A percentile compares a stretch with the other conserved stretches of the same genome.
phyloP scores from a whole-genome alignment of 2,113 vertebrate genomes.

The Neomonachus schauinslandi region DNA sequence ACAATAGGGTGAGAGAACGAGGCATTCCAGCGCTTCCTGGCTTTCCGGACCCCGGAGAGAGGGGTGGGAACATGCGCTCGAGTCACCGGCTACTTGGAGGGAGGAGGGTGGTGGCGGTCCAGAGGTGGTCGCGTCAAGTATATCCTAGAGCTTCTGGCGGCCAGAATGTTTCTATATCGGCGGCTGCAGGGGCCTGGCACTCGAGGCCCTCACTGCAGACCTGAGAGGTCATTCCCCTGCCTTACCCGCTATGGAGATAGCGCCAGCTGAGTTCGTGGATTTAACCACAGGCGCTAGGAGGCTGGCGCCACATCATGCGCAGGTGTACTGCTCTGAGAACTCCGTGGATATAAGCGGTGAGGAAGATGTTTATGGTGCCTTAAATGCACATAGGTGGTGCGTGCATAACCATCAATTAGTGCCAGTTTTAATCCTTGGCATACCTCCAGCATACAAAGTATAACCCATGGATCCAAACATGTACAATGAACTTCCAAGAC shows the following conservation, averaged over 20 bases:
- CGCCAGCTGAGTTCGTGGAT: background rate
- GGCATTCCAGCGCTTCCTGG: constrained; percentile 70
- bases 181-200: background rate
- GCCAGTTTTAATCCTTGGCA: background rate
- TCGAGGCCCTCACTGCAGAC: background rate
- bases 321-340: background rate
- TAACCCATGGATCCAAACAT: background rate
- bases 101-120: constrained; percentile 10
- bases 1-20: constrained; percentile 76
- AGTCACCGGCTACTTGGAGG: constrained; percentile 29
- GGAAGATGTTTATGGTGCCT: background rate
- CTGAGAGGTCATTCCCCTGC: background rate
- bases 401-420: background rate
- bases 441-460: background rate
- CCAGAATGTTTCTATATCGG: background rate
- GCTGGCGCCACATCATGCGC: background rate
- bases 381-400: background rate
- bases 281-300: background rate
- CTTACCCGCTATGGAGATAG: background rate
- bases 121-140: constrained; percentile 60
- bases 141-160: constrained; percentile 8
- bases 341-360: background rate
- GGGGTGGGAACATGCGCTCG: constrained; percentile 46
- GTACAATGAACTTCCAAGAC: background rate
- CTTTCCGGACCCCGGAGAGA: constrained; percentile 76